These are phyloP conservation scores for Paedocypris sp. DNA, from an alignment of 2,113 vertebrate genomes.

Conservation along the genomic window DNA sequence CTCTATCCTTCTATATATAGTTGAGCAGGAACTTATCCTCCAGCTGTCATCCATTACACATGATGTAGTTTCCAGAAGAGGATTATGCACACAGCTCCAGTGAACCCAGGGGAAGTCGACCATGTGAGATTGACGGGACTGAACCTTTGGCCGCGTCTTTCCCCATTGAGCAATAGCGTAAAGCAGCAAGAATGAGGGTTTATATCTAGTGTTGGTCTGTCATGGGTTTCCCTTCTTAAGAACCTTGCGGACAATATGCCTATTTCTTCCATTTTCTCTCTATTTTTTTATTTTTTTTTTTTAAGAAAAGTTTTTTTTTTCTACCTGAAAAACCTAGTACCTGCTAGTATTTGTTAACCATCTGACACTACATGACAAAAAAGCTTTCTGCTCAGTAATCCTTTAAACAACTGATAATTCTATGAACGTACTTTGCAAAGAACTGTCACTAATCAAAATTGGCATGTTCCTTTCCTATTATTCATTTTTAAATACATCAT, in stretches of 20 bases:
- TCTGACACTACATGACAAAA: no score
- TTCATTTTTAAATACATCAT: no score
- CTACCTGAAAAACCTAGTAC: no score
- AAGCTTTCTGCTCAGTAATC: no score
- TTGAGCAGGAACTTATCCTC: neutral
- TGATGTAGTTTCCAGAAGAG: neutral
- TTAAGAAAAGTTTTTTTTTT: no score
- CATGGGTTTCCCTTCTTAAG: neutral
- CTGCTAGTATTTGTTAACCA: no score
- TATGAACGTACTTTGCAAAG: no score
- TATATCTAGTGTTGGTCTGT: neutral
- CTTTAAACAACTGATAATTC: no score
- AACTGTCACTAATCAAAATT: no score
- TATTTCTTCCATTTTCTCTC: no score
- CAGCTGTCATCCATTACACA: conserved; percentile 7
- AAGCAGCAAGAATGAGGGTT: neutral
- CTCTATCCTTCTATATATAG: neutral
- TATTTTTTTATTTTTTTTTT: no score
- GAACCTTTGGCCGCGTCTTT: neutral
- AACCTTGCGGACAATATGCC: neutral
- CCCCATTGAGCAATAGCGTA: neutral
- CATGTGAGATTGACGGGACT: neutral
- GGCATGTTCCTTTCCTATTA: no score
- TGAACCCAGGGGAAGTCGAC: neutral
- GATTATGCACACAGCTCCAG: neutral